These are phyloP conservation scores for cat (Felis catus) DNA, from an alignment of 2,113 vertebrate genomes.

Conservation along the genomic window DNA sequence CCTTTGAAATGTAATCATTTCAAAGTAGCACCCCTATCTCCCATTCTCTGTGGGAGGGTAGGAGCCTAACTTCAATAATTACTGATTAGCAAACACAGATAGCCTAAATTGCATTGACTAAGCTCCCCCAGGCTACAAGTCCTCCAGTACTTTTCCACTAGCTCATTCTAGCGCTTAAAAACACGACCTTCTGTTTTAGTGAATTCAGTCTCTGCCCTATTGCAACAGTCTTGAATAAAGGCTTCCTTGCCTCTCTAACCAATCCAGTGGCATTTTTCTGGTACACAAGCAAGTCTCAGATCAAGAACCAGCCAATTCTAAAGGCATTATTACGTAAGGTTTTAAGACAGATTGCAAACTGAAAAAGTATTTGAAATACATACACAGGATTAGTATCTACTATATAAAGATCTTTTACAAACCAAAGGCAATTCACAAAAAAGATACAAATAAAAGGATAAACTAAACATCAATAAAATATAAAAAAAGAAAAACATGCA, in stretches of 20 bases:
- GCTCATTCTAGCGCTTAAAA: neutral
- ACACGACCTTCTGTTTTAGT: neutral
- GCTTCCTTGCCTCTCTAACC: neutral
- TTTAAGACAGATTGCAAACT: neutral
- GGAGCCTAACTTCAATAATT: neutral
- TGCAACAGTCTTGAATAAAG: neutral
- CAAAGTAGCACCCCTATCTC: neutral
- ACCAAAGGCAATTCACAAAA: neutral
- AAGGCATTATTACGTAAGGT: neutral
- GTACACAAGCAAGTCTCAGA: neutral
- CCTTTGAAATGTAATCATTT: neutral
- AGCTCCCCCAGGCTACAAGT: neutral
- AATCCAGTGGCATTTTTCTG: neutral
- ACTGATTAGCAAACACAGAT: neutral
- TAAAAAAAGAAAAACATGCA: neutral
- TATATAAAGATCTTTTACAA: neutral
- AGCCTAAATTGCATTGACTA: neutral
- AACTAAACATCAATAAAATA: neutral
- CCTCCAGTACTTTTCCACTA: neutral
- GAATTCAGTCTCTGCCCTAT: neutral
- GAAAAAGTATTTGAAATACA: neutral
- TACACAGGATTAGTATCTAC: neutral
- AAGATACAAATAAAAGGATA: constrained; percentile 2
- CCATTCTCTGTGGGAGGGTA: neutral
- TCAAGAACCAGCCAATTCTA: neutral